Base-by-base conservation (phyloP, 2,888 invertebrate species). In the Stenodema calcarata region DNA sequence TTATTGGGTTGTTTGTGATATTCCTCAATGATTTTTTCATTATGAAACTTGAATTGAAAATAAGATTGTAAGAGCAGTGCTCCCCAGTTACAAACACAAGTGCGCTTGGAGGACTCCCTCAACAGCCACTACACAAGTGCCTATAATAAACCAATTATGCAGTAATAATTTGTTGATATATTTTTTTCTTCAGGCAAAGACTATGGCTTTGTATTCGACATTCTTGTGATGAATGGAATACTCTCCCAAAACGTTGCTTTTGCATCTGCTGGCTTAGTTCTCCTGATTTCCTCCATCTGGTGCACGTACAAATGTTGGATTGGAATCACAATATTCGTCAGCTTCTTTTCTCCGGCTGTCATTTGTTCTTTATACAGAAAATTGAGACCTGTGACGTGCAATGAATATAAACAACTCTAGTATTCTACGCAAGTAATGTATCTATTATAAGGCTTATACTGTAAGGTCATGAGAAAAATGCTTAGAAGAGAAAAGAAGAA, bases 251-350 rank as follows among this genome's bases (percentile, higher is more conserved):
- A 87, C 70, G 54, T 85, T 12, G 82, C 87, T 18, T 78, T 87
- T 47, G 87, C 88, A 30, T 87, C 87, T 18, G 28, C 87, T 30
- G 50, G 87, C 6, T 62, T 83, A 35, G 87, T 73, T 3, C 50
- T 87, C n/a, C 78, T 87, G 14, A 47, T 88, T 18, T 88, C 87
- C 30, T 41, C 47, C 6, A 82, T 86, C n/a, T 88, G 88, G 88
- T 54, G 82, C 35, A 50, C 86, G 12, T 87, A 87, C 47, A 87
- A 87, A 23, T 85, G 81, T 44, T 82, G 81, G 81, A 86, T 88
- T 28, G 87, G 88, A 35, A 50, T 81, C 16, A 23, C 82, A 23
- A 88, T 88, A 50, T 54, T 88, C 23, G 30, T 86, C n/a, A 83
- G 75, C 42, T 82, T 87, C 70, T 30, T 87, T 16, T 82, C 83